These are phyloP conservation scores for Watsonalla cultraria DNA, from an alignment of 2,888 invertebrate genomes.

Conservation along the genomic window DNA sequence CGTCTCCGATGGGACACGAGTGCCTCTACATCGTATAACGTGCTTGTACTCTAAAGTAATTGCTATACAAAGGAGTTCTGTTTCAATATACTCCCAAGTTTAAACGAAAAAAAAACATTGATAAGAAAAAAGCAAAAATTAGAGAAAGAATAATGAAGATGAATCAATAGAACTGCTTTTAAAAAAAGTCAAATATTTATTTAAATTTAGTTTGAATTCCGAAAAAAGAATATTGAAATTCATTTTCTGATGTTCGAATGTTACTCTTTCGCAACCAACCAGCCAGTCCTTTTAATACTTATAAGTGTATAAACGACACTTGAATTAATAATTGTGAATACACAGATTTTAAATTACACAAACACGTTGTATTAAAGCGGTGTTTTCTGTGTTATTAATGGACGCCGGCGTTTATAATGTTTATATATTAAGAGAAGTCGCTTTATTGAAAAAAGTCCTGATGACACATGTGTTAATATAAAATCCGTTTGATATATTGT, in stretches of 20 bases:
- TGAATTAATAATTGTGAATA: conserved; percentile 26
- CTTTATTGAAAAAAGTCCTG: conserved; percentile 27
- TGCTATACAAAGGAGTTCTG: conserved; percentile 13
- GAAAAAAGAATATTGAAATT: too few relatives aligned
- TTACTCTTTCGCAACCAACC: too few relatives aligned
- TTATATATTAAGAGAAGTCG: conserved; percentile 31
- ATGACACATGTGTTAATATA: conserved; percentile 34
- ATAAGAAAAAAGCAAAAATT: too few relatives aligned
- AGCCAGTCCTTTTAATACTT: too few relatives aligned
- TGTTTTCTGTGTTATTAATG: conserved; percentile 31
- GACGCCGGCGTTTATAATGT: conserved; percentile 26
- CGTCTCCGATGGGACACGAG: conserved; percentile 43
- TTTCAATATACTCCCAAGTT: neutral
- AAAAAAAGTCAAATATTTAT: too few relatives aligned
- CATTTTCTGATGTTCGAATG: too few relatives aligned
- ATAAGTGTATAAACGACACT: conserved; percentile 10
- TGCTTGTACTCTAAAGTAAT: conserved; percentile 30
- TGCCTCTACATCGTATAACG: conserved; percentile 32
- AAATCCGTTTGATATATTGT: neutral
- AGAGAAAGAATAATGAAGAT: too few relatives aligned
- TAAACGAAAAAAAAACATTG: too few relatives aligned
- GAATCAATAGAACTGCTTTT: too few relatives aligned
- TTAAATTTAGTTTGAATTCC: too few relatives aligned
- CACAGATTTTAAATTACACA: conserved; percentile 28
- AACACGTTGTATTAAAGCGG: conserved; percentile 23